These are phyloP conservation scores for Popillia japonica DNA, from an alignment of 1,140 invertebrate species.

Conservation along the genomic window DNA sequence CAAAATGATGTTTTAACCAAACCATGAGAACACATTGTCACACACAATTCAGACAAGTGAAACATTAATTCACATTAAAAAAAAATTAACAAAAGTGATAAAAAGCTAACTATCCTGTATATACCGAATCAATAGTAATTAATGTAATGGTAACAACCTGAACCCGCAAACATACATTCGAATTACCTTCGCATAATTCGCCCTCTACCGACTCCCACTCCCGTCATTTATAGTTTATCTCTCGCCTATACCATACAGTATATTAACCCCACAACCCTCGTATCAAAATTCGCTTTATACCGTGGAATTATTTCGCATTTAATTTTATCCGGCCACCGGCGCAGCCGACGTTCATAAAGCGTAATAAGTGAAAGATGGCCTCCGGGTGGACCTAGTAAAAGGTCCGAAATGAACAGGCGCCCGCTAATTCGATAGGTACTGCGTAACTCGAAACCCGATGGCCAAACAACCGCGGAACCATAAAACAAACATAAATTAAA, in stretches of 20 bases:
- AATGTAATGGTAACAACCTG: too few species aligned
- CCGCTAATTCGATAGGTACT: not conserved
- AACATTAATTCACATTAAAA: too few species aligned
- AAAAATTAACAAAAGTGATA: too few species aligned
- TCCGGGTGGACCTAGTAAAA: not conserved
- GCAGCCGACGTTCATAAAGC: not conserved
- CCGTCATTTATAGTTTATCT: not conserved
- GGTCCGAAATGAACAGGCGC: not conserved
- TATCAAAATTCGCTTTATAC: not conserved
- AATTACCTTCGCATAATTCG: not conserved
- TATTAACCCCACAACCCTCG: too few species aligned
- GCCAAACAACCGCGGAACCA: not conserved
- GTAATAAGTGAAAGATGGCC: conserved; percentile 10
- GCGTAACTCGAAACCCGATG: not conserved
- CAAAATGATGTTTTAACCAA: too few species aligned
- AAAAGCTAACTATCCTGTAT: too few species aligned
- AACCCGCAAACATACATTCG: not conserved
- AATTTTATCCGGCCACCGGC: not conserved
- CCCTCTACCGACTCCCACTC: not conserved
- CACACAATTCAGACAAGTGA: too few species aligned
- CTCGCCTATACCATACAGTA: too few species aligned
- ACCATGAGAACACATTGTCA: too few species aligned
- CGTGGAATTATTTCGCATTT: conserved; percentile 2
- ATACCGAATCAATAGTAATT: too few species aligned
- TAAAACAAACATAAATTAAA: conserved; percentile 12